Evolutionary conservation across 2,113 vertebrate species (phyloP), one percentile per base, ranked within the genome.

Genomic region (Nibea coibor): DNA sequence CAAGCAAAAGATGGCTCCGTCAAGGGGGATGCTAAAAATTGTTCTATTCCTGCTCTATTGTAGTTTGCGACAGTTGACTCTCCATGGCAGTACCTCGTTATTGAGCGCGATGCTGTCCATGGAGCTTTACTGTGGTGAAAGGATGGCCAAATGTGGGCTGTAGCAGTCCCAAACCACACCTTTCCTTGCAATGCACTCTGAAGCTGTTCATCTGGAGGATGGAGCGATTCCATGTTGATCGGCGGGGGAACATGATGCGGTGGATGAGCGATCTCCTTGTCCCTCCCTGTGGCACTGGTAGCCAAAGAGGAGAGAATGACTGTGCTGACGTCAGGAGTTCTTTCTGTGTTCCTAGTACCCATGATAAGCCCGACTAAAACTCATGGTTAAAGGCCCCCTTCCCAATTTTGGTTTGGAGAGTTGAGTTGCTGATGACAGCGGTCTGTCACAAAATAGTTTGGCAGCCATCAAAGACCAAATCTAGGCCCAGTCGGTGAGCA

Each of bases 401-500:
- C 64, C 31, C 42, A 68, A 48, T 81, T 72, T 67, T 61, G 66
- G 26, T 75, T 61, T 77, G 24, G 47, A 76, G 51, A 65, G 66
- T 56, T n/a, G 47, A 67, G 54, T 78, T 59, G 47, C 70, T 79
- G 78, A 82, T 81, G 70, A 85, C 78, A 71, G 80, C 28, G 84
- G 82, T 75, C 82, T 87, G 70, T 81, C 67, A 69, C 79, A 64
- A 45, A 84, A 87, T 39, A 47, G 65, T 85, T 86, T 91, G 89
- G 87, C 88, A 90, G 66, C 43, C 63, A 83, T 72, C 76, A 77
- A 65, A 54, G 82, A 88, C 86, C 85, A 88, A 91, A 92, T 86
- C 80, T 89, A 88, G 80, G 76, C 87, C 75, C 80, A 90, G 80
- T 84, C 87, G 59, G 76, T 80, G 84, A 91, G 84, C 89, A 92